phyloP scores from a whole-genome alignment of 1,140 invertebrate genomes.

The Diuraphis noxia region DNA sequence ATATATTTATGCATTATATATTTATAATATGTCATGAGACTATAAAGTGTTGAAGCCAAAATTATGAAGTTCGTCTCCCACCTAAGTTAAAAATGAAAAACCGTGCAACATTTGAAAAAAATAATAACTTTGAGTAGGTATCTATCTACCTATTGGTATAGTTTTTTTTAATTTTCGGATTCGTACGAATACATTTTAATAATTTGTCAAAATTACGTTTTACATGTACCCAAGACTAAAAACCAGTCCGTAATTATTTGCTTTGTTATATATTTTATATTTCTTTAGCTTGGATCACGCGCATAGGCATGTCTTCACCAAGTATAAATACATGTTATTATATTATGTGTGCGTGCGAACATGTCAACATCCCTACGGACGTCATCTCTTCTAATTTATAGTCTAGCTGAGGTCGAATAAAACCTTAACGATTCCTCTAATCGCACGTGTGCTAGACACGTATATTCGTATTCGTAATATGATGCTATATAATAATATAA shows the following conservation, averaged over 20 bases:
- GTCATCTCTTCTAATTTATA: background rate
- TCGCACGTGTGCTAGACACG: background rate
- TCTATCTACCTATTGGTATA: too few species aligned
- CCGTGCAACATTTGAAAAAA: background rate
- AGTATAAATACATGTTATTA: background rate
- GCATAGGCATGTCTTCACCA: background rate
- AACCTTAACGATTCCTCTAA: background rate
- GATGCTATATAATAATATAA: background rate
- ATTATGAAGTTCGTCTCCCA: background rate
- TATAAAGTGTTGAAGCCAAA: background rate
- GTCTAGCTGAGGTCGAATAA: background rate
- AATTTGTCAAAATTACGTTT: background rate
- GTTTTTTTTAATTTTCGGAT: background rate
- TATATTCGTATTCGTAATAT: background rate
- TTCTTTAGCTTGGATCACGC: background rate
- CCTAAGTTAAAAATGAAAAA: background rate
- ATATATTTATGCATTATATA: background rate
- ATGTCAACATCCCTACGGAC: background rate
- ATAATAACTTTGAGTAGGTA: too few species aligned
- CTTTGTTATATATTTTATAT: constrained; percentile 5
- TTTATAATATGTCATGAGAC: background rate
- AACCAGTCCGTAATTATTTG: background rate
- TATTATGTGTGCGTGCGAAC: background rate
- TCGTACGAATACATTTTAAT: background rate
- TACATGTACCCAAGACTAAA: background rate